Conservation (phyloP, 2,888 invertebrate species). For the Plebejus argus region DNA sequence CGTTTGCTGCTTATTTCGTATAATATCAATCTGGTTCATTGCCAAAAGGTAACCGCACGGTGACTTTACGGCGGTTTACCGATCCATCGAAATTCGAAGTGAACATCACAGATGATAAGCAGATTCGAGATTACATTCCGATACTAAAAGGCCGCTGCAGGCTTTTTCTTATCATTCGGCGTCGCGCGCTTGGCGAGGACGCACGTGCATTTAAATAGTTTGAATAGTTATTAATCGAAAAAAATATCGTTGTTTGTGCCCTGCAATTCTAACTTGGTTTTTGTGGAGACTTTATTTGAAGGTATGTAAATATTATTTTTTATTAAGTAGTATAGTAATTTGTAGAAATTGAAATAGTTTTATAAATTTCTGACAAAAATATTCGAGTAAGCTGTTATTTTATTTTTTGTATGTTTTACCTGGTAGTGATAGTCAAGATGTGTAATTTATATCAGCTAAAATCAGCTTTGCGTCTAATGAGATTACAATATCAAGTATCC, state of each 20-base stretch:
- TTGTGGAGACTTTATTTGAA: constrained; percentile 11
- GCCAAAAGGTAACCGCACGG: constrained; percentile 32
- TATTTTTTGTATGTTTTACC: no score
- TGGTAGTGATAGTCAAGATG: no score
- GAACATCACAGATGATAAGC: constrained; percentile 13
- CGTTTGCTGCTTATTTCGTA: neutral
- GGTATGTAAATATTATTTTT: neutral
- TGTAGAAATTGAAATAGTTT: no score
- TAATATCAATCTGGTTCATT: constrained; percentile 41
- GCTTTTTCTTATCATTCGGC: constrained; percentile 60
- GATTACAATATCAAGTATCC: neutral
- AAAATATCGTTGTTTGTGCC: neutral
- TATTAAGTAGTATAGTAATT: neutral
- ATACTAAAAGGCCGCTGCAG: constrained; percentile 41
- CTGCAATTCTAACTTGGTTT: neutral
- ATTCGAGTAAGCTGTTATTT: no score
- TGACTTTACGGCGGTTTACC: constrained; percentile 38
- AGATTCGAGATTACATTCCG: constrained; percentile 32
- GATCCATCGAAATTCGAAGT: neutral
- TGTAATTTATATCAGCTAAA: neutral
- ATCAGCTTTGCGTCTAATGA: neutral
- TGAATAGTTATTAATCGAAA: neutral
- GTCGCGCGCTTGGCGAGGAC: constrained; percentile 50
- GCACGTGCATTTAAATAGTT: constrained; percentile 49
- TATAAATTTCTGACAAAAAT: no score